phyloP scores from a whole-genome alignment of 2,888 invertebrate genomes.

The Sesia bembeciformis region DNA sequence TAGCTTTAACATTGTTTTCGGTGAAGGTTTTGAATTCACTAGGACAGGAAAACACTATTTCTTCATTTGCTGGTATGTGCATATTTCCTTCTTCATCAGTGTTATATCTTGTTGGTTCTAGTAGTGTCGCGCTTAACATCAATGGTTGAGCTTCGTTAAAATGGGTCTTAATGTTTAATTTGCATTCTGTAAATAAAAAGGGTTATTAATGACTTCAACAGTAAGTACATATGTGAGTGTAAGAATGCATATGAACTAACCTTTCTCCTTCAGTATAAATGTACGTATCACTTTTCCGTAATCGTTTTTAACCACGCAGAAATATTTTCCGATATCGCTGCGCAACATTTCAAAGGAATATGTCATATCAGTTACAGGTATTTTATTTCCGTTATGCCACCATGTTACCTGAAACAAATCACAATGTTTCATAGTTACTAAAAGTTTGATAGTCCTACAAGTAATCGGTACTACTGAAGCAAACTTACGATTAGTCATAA shows the following conservation, averaged over 20 bases:
- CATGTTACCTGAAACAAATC: constrained; percentile 25
- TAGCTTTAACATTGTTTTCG: constrained; percentile 10
- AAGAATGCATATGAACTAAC: not conserved
- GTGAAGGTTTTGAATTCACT: constrained; percentile 15
- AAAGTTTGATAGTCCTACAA: too few species aligned
- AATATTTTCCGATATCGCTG: constrained; percentile 27
- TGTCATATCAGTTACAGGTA: constrained; percentile 14
- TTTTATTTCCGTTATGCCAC: constrained; percentile 20
- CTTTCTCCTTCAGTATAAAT: constrained; percentile 17
- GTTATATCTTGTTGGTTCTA: constrained; percentile 1
- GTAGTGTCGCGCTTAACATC: constrained; percentile 8
- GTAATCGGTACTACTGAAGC: too few species aligned
- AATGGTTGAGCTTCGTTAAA: constrained; percentile 23
- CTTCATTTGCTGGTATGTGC: constrained; percentile 16
- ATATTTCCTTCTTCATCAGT: constrained; percentile 16
- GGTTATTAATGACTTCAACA: not conserved
- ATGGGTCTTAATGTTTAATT: constrained; percentile 20
- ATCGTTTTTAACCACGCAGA: constrained; percentile 30
- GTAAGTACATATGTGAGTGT: too few species aligned
- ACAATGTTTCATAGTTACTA: too few species aligned
- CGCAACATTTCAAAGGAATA: constrained; percentile 19
- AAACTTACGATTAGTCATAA: too few species aligned
- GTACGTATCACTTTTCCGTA: constrained; percentile 27
- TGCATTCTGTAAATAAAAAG: constrained; percentile 30
- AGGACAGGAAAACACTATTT: constrained; percentile 26